phyloP scores from a whole-genome alignment of 2,888 invertebrate species.

The Emmelina monodactyla region DNA sequence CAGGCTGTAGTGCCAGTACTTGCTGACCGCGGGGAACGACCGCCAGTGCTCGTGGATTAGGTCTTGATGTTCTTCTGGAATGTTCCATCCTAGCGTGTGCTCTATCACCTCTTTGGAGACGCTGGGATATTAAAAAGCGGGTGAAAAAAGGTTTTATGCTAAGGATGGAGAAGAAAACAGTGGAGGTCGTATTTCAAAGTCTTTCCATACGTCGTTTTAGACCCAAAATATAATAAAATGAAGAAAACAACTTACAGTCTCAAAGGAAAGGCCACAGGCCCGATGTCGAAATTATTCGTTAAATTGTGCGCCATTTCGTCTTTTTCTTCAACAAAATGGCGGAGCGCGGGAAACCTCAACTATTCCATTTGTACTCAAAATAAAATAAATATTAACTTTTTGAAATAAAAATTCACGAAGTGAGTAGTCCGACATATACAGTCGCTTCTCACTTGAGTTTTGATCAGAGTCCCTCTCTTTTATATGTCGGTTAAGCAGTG shows the following conservation, averaged over 20 bases:
- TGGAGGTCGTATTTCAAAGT: no score
- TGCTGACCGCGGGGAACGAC: conserved; percentile 70
- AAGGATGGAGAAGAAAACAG: no score
- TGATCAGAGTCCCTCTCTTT: conserved; percentile 19
- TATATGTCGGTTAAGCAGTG: conserved; percentile 53
- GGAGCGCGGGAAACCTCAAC: no score
- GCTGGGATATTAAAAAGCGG: no score
- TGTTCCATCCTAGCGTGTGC: conserved; percentile 72
- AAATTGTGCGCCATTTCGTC: conserved; percentile 52
- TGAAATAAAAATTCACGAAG: no score
- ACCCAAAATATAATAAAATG: no score
- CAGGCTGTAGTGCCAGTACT: conserved; percentile 71
- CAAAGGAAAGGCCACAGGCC: conserved; percentile 46
- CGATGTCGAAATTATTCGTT: conserved; percentile 34
- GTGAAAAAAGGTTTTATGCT: no score
- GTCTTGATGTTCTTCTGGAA: conserved; percentile 70
- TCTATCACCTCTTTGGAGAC: conserved; percentile 48
- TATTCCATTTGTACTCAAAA: no score
- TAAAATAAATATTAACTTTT: conserved; percentile 22
- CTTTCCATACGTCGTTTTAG: no score
- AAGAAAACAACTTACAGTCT: conserved; percentile 43
- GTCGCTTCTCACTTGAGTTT: conserved; percentile 64
- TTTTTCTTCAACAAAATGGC: conserved; percentile 36
- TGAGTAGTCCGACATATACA: conserved; percentile 59
- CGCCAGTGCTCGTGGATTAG: conserved; percentile 76